Evolutionary conservation across 2,888 invertebrate species (phyloP), one percentile per base, ranked within the genome.

Genomic region (Epinotia demarniana): DNA sequence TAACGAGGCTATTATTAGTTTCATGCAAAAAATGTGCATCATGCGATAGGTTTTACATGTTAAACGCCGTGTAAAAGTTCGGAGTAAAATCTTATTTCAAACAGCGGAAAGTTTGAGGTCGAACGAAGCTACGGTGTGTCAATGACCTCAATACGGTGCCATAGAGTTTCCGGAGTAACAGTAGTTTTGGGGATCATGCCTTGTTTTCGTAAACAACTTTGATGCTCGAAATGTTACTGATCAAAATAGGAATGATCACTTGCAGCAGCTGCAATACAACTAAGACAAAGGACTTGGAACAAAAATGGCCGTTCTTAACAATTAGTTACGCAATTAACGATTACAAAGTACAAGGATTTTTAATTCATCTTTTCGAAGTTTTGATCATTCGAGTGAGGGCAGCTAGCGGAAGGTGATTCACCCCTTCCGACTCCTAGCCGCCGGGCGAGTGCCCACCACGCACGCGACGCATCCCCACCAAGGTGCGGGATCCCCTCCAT

Each of bases 401-500:
- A 81, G 85, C 86, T 83, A 85, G 82, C 83, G 87, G 87, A 66
- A 93, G 93, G 92, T 92, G 92, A 87, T 93, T 93, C 89, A 94
- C 94, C 94, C 94, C 94, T 93, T 91, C 93, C 92, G 90, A 89
- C 89, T 89, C 87, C 89, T 90, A 88, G 86, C 86, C 87, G 85
- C 86, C 88, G 88, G 85, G 84, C 84, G 83, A 85, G 84, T 86
- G 89, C 87, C 87, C 89, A 92, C 88, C 89, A 88, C 88, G 85
- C 85, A 84, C 80, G 85, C 87, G 84, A 87, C 91, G 90, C 94
- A 94, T 93, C 94, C 94, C 94, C 94, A 92, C 94, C 94, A 92
- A 91, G 86, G 82, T 87, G 86, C 90, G 90, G 89, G 92, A 93
- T 93, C 94, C 94, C 94, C 94, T 93, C 94, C 94, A 94, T 91